Percentiles rank a stretch among this genome's conserved stretches.
These are phyloP conservation scores for Chalcosyrphus nemorum DNA, from an alignment of 2,888 invertebrate species.

Conservation along the genomic window DNA sequence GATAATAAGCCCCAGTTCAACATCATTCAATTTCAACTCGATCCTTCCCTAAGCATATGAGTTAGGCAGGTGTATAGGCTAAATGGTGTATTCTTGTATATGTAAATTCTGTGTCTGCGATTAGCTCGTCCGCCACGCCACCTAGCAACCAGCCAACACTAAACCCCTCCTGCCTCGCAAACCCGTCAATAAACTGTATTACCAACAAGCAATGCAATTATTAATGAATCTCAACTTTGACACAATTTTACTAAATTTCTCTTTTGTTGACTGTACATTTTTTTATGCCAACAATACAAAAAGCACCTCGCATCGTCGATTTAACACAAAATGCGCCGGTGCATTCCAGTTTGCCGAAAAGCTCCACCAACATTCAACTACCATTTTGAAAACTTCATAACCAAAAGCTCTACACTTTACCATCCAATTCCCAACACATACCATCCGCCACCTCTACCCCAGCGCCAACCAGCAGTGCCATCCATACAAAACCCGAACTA, in stretches of 20 bases:
- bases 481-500: constrained; percentile 34
- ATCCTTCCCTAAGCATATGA: no score
- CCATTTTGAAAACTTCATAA: constrained; percentile 41
- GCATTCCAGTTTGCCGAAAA: constrained; percentile 52
- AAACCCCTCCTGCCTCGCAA: not conserved
- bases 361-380: not conserved
- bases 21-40: no score
- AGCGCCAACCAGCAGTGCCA: constrained; percentile 24
- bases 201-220: not conserved
- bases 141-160: not conserved
- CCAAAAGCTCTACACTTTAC: constrained; percentile 30
- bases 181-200: not conserved
- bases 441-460: constrained; percentile 6
- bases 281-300: not conserved
- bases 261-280: not conserved
- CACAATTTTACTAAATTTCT: not conserved
- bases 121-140: not conserved
- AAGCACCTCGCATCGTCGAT: no score
- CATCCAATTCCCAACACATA: constrained; percentile 56
- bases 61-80: no score
- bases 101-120: no score
- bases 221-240: not conserved
- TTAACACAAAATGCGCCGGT: constrained; percentile 18
- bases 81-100: no score
- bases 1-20: no score